Base-by-base conservation (phyloP, 2,888 invertebrate genomes). In the Linyphia triangularis region DNA sequence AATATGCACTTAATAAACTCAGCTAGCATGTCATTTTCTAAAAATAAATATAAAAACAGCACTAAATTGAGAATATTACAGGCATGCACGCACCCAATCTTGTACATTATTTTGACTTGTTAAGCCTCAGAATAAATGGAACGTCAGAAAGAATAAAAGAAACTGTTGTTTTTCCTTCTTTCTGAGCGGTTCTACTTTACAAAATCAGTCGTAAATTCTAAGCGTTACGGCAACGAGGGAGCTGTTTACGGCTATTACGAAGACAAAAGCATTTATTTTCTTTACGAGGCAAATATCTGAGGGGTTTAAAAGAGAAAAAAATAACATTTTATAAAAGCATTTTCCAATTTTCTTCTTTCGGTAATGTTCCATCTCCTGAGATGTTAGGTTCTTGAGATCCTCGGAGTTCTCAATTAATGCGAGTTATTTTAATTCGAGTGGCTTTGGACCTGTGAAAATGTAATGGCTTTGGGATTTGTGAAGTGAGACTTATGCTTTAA, bases 161-260 rank as follows among this genome's bases (percentile, higher is more conserved):
- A 67, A 22, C 51, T 1, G 51, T 51, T 51, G 13, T 13, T n/a
- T 51, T 51, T 10, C 19, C 19, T 37, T 26, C 28, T 6, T 26
- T 63, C 16, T 13, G 16, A 26, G 28, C 37, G 7, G 13, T 72
- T 72, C 51, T 4, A 19, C 72, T 51, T 26, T 10, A 22, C 26
- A 43, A 26, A 51, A 51, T 72, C 51, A 26, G 51, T 28, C 72
- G 51, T 72, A 72, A 72, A 72, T 72, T 51, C 51, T 43, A 1
- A 26, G 51, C 13, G 51, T 26, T 3, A 72, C 24, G 26, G 72
- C 24, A 72, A 72, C 72, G 28, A n/a, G 72, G 72, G 72, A 72
- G 72, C 51, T 28, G 51, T 72, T 72, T 43, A 26, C 51, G 7
- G 26, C 43, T 43, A 28, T 72, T 72, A 72, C 51, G 16, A n/a